Base-by-base conservation (phyloP, 2,888 invertebrate species). In the Luperina nickerlii region DNA sequence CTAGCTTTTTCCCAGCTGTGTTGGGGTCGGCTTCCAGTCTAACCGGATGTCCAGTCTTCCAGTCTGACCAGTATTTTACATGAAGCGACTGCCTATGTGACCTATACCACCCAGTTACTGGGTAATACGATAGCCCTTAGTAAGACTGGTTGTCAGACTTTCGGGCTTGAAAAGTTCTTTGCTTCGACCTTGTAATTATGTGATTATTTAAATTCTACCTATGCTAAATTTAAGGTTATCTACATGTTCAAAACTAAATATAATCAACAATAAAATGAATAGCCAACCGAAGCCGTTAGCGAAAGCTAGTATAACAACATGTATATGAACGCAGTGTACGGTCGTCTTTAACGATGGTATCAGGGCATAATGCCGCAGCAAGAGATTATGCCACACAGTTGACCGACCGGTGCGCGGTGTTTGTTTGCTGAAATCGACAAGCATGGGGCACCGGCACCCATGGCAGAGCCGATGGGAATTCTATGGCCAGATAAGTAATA, bases 351-450 rank as follows among this genome's bases (percentile, higher is more conserved):
- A 91, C 83, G 90, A 92, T 92, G 91, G 90, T 93, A 94, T 94
- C 94, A 91, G 92, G 88, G 90, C 89, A 94, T 94, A 93, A 94
- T 92, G 92, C 94, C 92, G 87, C 91, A 88, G 93, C 92, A 89
- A 93, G 93, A 95, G 95, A 95, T 95, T 96, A 95, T 94, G 90
- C 92, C 91, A 92, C 89, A 91, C 93, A 93, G 93, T 92, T 94
- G 95, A 93, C 94, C 94, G 93, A 90, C 90, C 87, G n/a, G n/a
- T n/a, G n/a, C n/a, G n/a, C n/a, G n/a, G 90, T 92, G 94, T 94
- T 95, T 95, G 94, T 93, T 94, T 93, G 93, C 93, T 90, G 90
- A 94, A 93, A 92, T 90, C 91, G 85, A 86, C 85, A 85, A 83
- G 88, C 87, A 82, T 74, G 83, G 87, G 86, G 86, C 78, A 79